Percentiles rank a stretch among this genome's conserved stretches.
These are phyloP conservation scores for Gastracanthus pulcherrimus DNA, from an alignment of 2,888 invertebrate species.

Conservation along the genomic window DNA sequence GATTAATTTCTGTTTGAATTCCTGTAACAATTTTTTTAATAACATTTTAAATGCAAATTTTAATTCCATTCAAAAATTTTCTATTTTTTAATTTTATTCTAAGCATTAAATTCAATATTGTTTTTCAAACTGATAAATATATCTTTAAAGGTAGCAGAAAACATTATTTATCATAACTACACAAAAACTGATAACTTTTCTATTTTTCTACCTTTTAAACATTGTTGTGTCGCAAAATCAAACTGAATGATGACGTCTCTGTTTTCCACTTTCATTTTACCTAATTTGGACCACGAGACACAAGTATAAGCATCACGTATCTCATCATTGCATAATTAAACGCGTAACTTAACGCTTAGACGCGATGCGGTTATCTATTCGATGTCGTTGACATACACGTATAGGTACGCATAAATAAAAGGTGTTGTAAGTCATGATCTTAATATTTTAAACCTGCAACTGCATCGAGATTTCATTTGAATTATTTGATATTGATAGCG, in stretches of 20 bases:
- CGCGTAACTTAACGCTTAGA: neutral
- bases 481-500: too few relatives aligned
- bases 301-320: neutral
- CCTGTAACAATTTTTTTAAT: too few relatives aligned
- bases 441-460: neutral
- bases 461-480: too few relatives aligned
- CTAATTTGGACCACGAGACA: neutral
- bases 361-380: neutral
- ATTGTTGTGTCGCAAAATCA: neutral
- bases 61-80: slow-evolving; percentile 13
- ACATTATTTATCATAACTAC: too few relatives aligned
- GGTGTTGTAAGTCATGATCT: neutral
- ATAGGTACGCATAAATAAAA: neutral
- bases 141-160: too few relatives aligned
- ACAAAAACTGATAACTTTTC: too few relatives aligned
- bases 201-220: neutral
- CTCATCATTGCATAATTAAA: neutral
- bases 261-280: slow-evolving; percentile 15
- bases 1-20: slow-evolving; percentile 9
- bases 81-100: too few relatives aligned
- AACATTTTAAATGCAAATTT: too few relatives aligned
- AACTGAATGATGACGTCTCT: neutral
- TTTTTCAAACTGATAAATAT: too few relatives aligned
- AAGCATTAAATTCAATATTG: too few relatives aligned
- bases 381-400: neutral